These are phyloP conservation scores for Ibidorhyncha struthersii DNA, from an alignment of 2,113 vertebrate species.

Conservation along the genomic window DNA sequence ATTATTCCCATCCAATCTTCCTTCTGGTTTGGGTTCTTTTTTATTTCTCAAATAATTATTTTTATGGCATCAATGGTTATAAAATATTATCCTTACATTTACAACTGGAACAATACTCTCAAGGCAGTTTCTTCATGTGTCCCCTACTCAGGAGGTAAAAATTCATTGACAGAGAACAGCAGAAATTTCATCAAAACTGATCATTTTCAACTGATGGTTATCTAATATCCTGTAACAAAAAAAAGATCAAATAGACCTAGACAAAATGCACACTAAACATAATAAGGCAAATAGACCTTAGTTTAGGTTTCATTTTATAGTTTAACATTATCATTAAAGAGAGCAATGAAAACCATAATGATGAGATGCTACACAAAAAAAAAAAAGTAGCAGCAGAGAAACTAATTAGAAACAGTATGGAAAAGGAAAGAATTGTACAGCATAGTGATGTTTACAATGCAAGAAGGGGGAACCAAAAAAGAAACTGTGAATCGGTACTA, in stretches of 20 bases:
- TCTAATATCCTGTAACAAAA: not conserved
- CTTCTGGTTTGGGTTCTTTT: not conserved
- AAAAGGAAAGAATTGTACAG: not conserved
- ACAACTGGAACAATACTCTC: not conserved
- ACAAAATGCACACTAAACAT: not conserved
- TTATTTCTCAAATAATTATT: constrained; percentile 8
- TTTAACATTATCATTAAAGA: not conserved
- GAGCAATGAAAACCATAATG: not conserved
- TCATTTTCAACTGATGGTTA: not conserved
- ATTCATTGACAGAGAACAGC: not conserved
- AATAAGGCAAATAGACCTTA: not conserved
- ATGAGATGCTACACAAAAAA: not conserved
- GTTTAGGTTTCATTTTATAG: not conserved
- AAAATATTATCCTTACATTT: not conserved
- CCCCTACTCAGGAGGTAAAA: not conserved
- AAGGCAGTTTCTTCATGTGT: not conserved
- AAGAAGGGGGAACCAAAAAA: not conserved
- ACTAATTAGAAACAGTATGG: not conserved
- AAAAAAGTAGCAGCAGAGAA: not conserved
- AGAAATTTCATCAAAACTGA: not conserved
- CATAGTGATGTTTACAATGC: not conserved
- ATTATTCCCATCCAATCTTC: not conserved
- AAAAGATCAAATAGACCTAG: not conserved
- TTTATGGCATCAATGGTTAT: not conserved
- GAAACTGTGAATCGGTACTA: not conserved